phyloP scores from a whole-genome alignment of 2,888 invertebrate genomes.

The Stramonita haemastoma region DNA sequence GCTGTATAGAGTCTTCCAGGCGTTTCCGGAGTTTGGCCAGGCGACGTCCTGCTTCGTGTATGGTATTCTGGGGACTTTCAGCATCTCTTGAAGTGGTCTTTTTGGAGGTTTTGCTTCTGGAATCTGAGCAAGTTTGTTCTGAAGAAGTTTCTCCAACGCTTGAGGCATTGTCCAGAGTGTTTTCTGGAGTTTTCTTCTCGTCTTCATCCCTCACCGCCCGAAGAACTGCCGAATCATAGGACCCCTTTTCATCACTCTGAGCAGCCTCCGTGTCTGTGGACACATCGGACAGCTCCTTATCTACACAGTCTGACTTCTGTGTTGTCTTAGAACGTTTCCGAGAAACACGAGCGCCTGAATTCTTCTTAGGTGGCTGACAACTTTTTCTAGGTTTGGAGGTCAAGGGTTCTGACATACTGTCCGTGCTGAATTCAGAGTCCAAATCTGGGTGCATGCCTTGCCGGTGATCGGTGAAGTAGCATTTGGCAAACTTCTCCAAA shows the following conservation, averaged over 20 bases:
- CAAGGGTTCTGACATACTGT: no score
- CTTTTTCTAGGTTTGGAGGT: neutral
- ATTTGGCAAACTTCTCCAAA: neutral
- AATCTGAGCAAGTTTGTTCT: neutral
- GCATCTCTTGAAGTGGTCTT: neutral
- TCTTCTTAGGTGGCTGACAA: neutral
- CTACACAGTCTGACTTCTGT: neutral
- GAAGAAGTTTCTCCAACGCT: neutral
- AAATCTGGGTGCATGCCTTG: neutral
- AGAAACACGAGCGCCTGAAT: neutral
- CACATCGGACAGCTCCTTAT: neutral
- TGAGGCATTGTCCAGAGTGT: neutral
- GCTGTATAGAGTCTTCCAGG: slow-evolving; percentile 28
- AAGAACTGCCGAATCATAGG: slow-evolving; percentile 20
- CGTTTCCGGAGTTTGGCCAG: slow-evolving; percentile 37
- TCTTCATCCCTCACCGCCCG: slow-evolving; percentile 22
- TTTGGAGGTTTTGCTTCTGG: neutral
- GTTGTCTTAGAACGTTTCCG: slow-evolving; percentile 9
- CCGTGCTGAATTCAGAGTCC: no score
- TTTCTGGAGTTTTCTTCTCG: neutral
- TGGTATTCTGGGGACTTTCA: neutral
- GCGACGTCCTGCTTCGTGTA: slow-evolving; percentile 27
- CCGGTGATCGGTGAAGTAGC: neutral
- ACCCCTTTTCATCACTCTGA: neutral
- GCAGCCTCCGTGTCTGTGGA: neutral